These are phyloP conservation scores for Ormia ochracea DNA, from an alignment of 2,888 invertebrate genomes.

Conservation along the genomic window DNA sequence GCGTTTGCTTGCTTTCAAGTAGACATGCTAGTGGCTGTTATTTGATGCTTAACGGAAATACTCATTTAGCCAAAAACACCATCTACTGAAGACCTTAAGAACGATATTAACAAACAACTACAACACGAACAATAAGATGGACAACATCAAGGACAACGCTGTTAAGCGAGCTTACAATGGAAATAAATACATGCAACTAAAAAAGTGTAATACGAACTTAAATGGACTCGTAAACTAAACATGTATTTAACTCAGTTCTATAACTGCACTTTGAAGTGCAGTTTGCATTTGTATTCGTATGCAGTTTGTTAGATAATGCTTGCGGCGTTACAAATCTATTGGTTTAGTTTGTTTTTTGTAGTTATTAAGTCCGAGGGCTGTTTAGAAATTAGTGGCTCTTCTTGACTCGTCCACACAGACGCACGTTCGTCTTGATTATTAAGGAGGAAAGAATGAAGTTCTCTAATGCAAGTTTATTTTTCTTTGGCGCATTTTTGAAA, in stretches of 20 bases:
- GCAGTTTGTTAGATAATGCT: constrained; percentile 16
- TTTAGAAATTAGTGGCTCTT: no score
- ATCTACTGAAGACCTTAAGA: no score
- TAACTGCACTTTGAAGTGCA: not conserved
- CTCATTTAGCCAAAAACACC: constrained; percentile 41
- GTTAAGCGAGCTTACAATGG: not conserved
- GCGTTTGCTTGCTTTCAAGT: constrained; percentile 22
- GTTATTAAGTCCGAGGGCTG: not conserved
- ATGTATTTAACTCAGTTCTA: no score
- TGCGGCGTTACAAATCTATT: constrained; percentile 18
- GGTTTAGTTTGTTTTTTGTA: not conserved
- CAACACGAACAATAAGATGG: not conserved
- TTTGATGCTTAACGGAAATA: constrained; percentile 54
- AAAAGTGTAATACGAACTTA: no score
- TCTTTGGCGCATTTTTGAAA: no score
- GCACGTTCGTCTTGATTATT: no score
- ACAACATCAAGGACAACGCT: not conserved
- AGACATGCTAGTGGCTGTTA: constrained; percentile 47
- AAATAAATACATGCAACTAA: no score
- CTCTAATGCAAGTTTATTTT: no score
- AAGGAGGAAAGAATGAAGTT: not conserved
- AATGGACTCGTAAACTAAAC: no score
- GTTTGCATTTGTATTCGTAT: not conserved
- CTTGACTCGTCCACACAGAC: no score
- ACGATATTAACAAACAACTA: constrained; percentile 1